Evolutionary conservation across 2,113 vertebrate genomes (phyloP).

Genomic region (Etia nguti): DNA sequence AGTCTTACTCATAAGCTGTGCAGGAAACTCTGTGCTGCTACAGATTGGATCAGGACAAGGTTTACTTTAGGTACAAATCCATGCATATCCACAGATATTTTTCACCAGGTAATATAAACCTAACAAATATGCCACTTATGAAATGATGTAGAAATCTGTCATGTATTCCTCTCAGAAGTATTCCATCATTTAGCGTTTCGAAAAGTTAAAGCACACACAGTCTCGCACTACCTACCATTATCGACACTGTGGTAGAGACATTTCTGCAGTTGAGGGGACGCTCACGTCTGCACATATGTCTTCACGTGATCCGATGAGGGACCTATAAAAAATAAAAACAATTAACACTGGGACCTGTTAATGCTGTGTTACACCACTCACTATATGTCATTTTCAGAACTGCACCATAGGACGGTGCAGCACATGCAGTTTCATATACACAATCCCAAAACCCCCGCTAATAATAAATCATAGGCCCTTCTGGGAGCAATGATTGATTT

Average conservation of each 20-base stretch:
- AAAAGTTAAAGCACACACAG: background rate
- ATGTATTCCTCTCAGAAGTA: background rate
- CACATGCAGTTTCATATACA: constrained; percentile 19
- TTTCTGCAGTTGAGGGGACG: background rate
- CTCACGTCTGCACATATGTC: background rate
- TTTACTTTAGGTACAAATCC: background rate
- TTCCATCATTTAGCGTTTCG: background rate
- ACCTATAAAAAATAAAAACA: background rate
- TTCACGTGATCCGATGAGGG: background rate
- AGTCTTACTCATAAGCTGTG: background rate
- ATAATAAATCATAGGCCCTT: constrained; percentile 51
- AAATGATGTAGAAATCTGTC: background rate
- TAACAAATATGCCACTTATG: background rate
- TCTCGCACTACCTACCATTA: background rate
- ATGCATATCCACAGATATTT: background rate
- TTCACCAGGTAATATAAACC: background rate
- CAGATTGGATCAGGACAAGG: background rate
- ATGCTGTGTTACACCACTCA: background rate
- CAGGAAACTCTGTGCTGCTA: background rate
- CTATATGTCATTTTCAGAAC: constrained; percentile 30
- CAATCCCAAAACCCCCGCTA: constrained; percentile 18
- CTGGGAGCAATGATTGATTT: constrained; percentile 57
- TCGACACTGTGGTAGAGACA: background rate
- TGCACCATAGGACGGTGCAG: background rate
- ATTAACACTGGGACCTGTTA: background rate